A percentile compares a stretch with the other conserved stretches of the same genome.
These are phyloP conservation scores for Cantharis nigra DNA, from an alignment of 2,888 invertebrate genomes.

Conservation along the genomic window DNA sequence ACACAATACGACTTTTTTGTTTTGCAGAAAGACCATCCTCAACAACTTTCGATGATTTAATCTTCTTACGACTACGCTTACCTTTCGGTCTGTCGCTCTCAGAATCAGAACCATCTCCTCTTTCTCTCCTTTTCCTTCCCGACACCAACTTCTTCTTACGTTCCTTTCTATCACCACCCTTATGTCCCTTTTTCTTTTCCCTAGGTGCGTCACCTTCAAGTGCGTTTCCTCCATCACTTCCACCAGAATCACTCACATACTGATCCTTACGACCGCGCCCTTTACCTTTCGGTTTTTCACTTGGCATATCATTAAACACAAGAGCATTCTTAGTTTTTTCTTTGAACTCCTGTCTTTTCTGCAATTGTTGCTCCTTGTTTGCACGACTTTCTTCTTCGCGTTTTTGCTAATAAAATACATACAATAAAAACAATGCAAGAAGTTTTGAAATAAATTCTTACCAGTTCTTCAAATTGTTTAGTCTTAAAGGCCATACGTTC, in stretches of 20 bases:
- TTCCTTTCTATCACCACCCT: constrained; percentile 45
- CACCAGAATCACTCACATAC: constrained; percentile 76
- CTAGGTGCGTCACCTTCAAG: constrained; percentile 49
- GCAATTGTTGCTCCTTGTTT: constrained; percentile 82
- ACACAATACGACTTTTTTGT: constrained; percentile 86
- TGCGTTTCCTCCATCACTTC: constrained; percentile 65
- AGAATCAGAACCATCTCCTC: constrained; percentile 58
- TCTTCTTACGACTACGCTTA: constrained; percentile 58
- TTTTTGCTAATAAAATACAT: constrained; percentile 61
- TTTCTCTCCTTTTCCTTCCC: constrained; percentile 55
- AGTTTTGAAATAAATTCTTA: constrained; percentile 24
- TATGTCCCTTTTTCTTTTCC: constrained; percentile 49
- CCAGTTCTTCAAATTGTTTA: constrained; percentile 64
- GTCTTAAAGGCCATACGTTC: constrained; percentile 80
- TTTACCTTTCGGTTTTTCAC: constrained; percentile 65
- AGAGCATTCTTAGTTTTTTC: constrained; percentile 94
- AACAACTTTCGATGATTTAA: constrained; percentile 44
- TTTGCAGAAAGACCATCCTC: constrained; percentile 78
- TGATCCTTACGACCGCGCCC: constrained; percentile 69
- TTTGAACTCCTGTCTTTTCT: constrained; percentile 90
- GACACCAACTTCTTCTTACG: constrained; percentile 46
- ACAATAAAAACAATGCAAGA: neutral
- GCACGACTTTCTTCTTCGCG: constrained; percentile 78
- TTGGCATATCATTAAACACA: constrained; percentile 79
- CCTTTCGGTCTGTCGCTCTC: constrained; percentile 75